These are phyloP conservation scores for Varecia variegata DNA, from an alignment of 2,797 vertebrate genomes.

Conservation along the genomic window DNA sequence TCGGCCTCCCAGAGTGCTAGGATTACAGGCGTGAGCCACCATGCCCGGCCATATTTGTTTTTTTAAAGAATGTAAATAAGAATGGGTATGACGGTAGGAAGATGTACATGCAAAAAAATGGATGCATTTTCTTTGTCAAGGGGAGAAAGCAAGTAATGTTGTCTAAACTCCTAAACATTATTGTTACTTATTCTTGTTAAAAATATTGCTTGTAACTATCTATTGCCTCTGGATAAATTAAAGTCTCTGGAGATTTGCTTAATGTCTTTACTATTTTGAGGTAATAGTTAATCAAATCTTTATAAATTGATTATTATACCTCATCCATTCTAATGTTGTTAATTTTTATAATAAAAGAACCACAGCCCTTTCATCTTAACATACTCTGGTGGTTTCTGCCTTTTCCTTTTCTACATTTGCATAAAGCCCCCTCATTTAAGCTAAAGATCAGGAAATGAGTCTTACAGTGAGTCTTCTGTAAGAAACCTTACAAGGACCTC, in stretches of 20 bases:
- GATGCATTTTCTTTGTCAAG: background rate
- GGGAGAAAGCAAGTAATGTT: background rate
- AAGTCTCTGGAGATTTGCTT: background rate
- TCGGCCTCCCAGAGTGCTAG: no score
- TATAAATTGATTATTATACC: background rate
- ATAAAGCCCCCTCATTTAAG: background rate
- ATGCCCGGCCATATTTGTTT: background rate
- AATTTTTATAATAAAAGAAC: constrained; percentile 8
- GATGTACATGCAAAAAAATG: background rate
- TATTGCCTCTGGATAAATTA: background rate
- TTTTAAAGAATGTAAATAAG: background rate
- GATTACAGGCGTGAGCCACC: no score
- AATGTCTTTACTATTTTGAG: background rate
- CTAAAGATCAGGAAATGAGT: background rate
- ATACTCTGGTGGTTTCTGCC: background rate
- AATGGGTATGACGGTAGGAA: background rate
- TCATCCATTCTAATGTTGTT: background rate
- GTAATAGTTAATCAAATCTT: background rate
- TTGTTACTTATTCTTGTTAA: background rate
- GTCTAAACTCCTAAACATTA: background rate
- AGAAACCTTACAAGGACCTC: background rate
- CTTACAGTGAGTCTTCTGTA: background rate
- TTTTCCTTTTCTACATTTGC: background rate
- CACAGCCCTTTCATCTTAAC: background rate
- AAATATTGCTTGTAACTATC: constrained; percentile 6